Conservation (phyloP, 2,113 vertebrate genomes). For the Sphyrna mokarran region DNA sequence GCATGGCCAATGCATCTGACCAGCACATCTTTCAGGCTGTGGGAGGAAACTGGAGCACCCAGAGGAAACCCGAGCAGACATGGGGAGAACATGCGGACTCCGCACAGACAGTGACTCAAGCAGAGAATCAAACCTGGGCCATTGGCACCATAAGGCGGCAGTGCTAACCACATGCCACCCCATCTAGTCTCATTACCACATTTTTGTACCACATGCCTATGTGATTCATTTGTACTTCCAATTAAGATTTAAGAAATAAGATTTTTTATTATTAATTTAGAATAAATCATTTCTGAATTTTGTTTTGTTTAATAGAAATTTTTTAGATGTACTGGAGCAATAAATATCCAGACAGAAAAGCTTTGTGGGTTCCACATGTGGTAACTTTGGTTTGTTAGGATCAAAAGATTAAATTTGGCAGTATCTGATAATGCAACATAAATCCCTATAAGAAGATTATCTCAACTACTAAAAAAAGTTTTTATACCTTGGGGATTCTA, state of each 20-base stretch:
- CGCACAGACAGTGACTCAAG: too few relatives aligned
- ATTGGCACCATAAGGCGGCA: too few relatives aligned
- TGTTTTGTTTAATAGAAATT: not conserved
- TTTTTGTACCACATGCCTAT: not conserved
- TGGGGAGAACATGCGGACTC: too few relatives aligned
- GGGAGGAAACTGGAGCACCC: too few relatives aligned
- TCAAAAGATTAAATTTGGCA: not conserved
- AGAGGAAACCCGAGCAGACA: too few relatives aligned
- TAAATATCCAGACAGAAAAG: not conserved
- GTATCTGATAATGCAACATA: not conserved
- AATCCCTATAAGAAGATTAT: constrained; percentile 26
- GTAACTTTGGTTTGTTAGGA: not conserved
- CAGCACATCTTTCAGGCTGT: too few relatives aligned
- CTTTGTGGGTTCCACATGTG: not conserved
- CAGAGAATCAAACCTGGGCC: too few relatives aligned
- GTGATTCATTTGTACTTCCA: not conserved
- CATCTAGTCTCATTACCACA: not conserved
- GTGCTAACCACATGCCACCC: too few relatives aligned
- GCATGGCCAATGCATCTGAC: too few relatives aligned
- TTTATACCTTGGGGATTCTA: not conserved
- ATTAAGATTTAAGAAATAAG: not conserved
- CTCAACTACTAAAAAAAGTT: not conserved
- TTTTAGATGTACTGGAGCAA: not conserved
- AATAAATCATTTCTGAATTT: not conserved
- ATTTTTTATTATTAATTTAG: not conserved